Percentiles rank a stretch among this genome's conserved stretches.
Conservation (phyloP, 2,888 invertebrate species). For the Eupithecia dodoneata region DNA sequence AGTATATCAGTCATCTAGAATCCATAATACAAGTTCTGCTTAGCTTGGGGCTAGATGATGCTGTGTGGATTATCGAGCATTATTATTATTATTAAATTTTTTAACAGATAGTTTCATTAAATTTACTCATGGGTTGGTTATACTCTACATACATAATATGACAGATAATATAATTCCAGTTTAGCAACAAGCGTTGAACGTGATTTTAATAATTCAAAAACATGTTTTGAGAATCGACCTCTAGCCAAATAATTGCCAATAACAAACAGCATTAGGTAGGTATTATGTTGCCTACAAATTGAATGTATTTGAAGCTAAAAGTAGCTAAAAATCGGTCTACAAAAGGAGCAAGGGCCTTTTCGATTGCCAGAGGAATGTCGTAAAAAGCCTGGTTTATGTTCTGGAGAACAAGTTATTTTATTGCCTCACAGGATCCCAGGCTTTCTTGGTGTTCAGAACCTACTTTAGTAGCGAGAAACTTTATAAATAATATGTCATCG, state of each 20-base stretch:
- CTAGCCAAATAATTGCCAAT: neutral
- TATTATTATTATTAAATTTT: too few species aligned
- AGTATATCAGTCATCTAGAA: too few species aligned
- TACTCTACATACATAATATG: too few species aligned
- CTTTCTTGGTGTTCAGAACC: neutral
- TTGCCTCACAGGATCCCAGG: neutral
- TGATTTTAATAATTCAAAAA: neutral
- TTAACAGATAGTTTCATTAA: too few species aligned
- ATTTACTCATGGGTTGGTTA: too few species aligned
- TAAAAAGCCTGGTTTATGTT: slow-evolving; percentile 18
- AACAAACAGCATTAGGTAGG: neutral
- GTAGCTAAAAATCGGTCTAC: slow-evolving; percentile 3
- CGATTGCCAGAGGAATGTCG: slow-evolving; percentile 43
- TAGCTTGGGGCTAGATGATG: too few species aligned
- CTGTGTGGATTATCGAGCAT: too few species aligned
- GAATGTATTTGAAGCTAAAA: neutral
- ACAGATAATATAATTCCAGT: neutral
- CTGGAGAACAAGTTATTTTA: slow-evolving; percentile 10
- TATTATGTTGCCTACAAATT: neutral
- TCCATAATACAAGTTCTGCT: too few species aligned
- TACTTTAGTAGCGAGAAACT: neutral
- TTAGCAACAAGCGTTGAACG: neutral
- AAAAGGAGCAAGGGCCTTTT: slow-evolving; percentile 19
- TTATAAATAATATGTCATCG: neutral
- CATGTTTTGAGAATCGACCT: neutral